Percentiles rank a stretch among this genome's conserved stretches.
Evolutionary conservation across 1,140 invertebrate genomes (phyloP).

Genomic region (Yoshiicerus persimilis): DNA sequence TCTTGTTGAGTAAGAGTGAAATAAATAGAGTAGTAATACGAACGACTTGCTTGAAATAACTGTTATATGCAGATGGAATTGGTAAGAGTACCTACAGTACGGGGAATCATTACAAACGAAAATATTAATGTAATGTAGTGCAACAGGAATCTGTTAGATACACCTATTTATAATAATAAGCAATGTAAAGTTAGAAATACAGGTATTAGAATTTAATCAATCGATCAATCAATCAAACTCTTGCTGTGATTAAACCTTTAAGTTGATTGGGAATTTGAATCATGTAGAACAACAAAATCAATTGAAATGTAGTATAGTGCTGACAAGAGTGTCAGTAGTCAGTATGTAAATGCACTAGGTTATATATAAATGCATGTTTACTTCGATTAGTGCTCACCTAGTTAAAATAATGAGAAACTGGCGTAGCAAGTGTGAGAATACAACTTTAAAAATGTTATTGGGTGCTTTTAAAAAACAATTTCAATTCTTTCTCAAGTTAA

Average conservation of each 20-base stretch:
- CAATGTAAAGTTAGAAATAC: too few species aligned
- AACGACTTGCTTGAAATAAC: background rate
- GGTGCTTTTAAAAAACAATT: background rate
- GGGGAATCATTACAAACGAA: background rate
- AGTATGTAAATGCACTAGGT: background rate
- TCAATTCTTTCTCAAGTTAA: background rate
- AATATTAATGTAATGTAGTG: background rate
- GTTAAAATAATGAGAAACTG: background rate
- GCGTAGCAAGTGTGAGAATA: background rate
- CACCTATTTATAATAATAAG: too few species aligned
- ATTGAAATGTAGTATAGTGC: too few species aligned
- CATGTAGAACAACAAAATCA: background rate
- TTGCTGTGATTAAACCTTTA: background rate
- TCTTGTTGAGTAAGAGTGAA: background rate
- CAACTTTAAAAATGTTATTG: background rate
- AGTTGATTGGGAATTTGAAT: background rate
- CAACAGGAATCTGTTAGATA: too few species aligned
- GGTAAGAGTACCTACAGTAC: too few species aligned
- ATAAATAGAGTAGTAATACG: background rate
- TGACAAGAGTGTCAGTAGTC: too few species aligned
- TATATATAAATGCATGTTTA: background rate
- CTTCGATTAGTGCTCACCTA: background rate
- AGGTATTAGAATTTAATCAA: background rate
- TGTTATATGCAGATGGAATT: background rate
- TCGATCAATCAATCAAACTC: background rate